Evolutionary conservation across 2,888 invertebrate species (phyloP), one percentile per base, ranked within the genome.

Genomic region (Archaeoteleia sp.): DNA sequence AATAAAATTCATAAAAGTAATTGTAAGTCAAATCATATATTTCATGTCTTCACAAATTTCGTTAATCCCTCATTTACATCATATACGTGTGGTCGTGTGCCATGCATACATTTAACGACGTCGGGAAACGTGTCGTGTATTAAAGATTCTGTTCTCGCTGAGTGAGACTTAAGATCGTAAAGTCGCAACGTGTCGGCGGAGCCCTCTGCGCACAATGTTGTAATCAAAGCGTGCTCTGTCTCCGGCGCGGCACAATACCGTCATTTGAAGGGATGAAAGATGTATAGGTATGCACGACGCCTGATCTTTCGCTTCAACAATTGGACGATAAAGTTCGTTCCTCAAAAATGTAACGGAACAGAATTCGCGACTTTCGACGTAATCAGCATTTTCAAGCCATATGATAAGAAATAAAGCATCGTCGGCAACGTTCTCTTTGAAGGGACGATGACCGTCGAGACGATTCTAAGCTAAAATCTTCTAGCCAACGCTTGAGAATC

Each of bases 121-220:
- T 63, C 67, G 54, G 60, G 58, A 68, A 60, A 62, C 67, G 63
- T 70, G 70, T 63, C 51, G 51, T 49, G 60, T 55, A 58, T 48
- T 61, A 57, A 53, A 61, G 61, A 71, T 65, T 55, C 53, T 39
- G 27, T 45, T 66, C 60, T 35, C 49, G 53, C 39, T 72, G 74
- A 76, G 78, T 74, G 76, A 72, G 69, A 75, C 74, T 71, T 73
- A 69, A 76, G 67, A 66, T 72, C 69, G 74, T 70, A 73, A 77
- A 80, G 77, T 79, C 76, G 73, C 70, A 73, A 69, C 73, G 74
- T 71, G 71, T 77, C 76, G 62, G 61, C 37, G 66, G 67, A 65
- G 69, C 74, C 77, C 77, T 67, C 72, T 71, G 60, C 63, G 73
- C 74, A 82, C 83, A 82, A 82, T 82, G 78, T 82, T 76, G 83